Percentiles rank a stretch among this genome's conserved stretches.
Evolutionary conservation across 2,797 vertebrate genomes (phyloP).

Genomic region (Cynopterus sphinx): DNA sequence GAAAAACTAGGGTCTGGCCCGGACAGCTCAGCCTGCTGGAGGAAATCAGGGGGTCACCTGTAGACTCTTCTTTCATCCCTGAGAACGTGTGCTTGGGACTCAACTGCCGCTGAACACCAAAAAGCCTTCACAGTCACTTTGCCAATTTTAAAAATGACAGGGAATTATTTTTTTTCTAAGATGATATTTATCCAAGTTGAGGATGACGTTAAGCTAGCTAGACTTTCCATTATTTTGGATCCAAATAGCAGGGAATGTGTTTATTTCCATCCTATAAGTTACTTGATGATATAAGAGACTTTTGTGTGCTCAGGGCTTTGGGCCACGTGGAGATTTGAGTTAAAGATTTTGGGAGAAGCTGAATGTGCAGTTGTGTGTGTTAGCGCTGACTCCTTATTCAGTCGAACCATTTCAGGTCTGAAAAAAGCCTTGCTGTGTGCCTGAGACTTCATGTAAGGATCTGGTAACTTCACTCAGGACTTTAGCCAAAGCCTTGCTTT

Average conservation of each 20-base stretch:
- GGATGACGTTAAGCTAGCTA: constrained; percentile 38
- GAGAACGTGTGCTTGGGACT: not conserved
- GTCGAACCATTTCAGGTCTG: not conserved
- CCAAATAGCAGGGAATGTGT: not conserved
- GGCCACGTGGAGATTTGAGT: not conserved
- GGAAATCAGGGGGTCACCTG: not conserved
- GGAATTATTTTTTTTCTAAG: not conserved
- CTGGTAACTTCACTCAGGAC: not conserved
- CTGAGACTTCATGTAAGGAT: not conserved
- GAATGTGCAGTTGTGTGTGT: not conserved
- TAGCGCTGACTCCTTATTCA: not conserved
- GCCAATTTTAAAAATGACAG: not conserved
- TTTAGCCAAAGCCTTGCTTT: not conserved
- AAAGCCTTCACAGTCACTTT: not conserved
- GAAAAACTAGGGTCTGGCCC: not conserved
- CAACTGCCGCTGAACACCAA: not conserved
- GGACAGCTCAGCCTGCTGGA: not conserved
- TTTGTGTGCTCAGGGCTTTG: not conserved
- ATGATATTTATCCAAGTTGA: constrained; percentile 25
- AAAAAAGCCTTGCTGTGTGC: not conserved
- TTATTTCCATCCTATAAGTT: not conserved
- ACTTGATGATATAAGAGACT: not conserved
- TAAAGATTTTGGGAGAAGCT: not conserved
- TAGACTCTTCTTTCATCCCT: constrained; percentile 15
- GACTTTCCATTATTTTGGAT: constrained; percentile 53